Percentiles rank a stretch among this genome's conserved stretches.
These are phyloP conservation scores for Macrotus californicus DNA, from an alignment of 2,113 vertebrate genomes.

Conservation along the genomic window DNA sequence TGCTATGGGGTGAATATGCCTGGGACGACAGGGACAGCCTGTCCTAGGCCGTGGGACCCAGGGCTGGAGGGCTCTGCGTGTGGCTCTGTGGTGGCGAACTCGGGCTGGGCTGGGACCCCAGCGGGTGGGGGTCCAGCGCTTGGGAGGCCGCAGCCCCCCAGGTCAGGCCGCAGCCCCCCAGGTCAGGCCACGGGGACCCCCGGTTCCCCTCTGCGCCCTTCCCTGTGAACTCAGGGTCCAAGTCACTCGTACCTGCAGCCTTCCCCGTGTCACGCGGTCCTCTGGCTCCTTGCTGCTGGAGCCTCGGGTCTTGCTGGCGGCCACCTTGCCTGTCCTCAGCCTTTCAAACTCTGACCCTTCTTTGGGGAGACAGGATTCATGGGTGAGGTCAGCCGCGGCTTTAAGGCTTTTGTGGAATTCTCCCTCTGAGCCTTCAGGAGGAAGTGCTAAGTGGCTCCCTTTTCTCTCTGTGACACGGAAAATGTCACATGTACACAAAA, in stretches of 20 bases:
- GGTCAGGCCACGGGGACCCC: fast-evolving
- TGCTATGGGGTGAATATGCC: fast-evolving
- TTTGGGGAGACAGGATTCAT: fast-evolving
- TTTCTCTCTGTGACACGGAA: not conserved
- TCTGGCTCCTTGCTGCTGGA: not conserved
- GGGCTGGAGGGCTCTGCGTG: not conserved
- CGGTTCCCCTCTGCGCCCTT: fast-evolving
- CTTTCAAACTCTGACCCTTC: not conserved
- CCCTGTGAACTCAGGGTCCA: fast-evolving
- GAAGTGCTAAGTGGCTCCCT: not conserved
- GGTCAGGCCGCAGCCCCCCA: not conserved
- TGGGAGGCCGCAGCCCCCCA: fast-evolving
- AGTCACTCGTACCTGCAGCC: fast-evolving
- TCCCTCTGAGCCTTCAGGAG: not conserved
- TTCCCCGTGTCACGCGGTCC: fast-evolving
- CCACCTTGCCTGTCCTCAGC: not conserved
- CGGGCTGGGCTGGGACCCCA: not conserved
- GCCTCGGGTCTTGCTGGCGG: fast-evolving
- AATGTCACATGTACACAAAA: not conserved
- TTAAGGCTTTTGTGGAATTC: not conserved
- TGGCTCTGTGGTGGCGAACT: not conserved
- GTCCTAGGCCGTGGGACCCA: fast-evolving
- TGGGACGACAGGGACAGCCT: fast-evolving
- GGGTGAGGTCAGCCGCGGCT: not conserved
- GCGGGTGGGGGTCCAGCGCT: too few relatives aligned